Evolutionary conservation across 2,888 invertebrate genomes (phyloP), one percentile per base, ranked within the genome.

Genomic region (Meiosimyza decipiens): DNA sequence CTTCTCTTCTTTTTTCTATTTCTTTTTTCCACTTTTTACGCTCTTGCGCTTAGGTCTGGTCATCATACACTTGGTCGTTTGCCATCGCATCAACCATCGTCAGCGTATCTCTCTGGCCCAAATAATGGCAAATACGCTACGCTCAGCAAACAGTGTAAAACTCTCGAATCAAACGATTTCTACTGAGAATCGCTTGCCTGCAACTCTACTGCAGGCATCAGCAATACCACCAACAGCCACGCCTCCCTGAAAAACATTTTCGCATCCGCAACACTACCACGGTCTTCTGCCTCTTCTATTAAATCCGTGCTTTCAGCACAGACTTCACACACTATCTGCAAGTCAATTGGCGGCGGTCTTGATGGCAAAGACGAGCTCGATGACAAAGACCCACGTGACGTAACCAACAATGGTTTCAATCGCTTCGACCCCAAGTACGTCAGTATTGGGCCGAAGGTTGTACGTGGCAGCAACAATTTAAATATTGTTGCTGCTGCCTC

Each of bases 81-180:
- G 82, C 90, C 90, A 62, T 90, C 90, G 75, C 87, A 87, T 63
- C 81, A 82, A 54, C 79, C 81, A 63, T 79, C 82, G 5, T 88
- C 89, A 75, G 88, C 89, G 77, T 87, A 89, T 84, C 79, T 89
- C 83, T 80, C 84, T 57, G 91, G 91, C 80, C 91, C 91, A 80
- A 92, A 94, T 89, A 92, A 92, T 88, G 92, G 92, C 85, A 95
- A 96, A 91, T 96, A 95, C 91, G 95, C 95, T 88, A 96, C 96
- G 88, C 90, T 96, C 88, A 95, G 95, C 92, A 95, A 95, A 90
- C 95, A 96, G 90, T 96, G 96, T 92, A 96, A 96, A 90, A 96
- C 96, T 83, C 90, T 96, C 72, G 96, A 96, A 89, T 93, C 95
- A 82, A 94, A 92, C 85, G 96, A 96, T 89, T 96, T 96, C 90